Conservation (phyloP, 2,888 invertebrate genomes). For the Desoria tigrina region DNA sequence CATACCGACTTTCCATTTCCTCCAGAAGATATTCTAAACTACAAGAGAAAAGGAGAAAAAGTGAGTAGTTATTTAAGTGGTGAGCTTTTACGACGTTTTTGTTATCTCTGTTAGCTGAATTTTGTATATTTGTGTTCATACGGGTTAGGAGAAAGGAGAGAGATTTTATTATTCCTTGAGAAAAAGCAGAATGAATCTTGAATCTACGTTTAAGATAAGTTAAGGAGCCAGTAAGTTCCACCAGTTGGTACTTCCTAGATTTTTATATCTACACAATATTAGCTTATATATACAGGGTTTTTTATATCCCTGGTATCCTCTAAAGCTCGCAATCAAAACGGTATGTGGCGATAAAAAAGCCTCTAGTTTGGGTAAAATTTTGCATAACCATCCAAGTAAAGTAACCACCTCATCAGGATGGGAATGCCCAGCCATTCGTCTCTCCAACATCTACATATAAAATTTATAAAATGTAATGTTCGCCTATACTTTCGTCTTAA, state of each 20-base stretch:
- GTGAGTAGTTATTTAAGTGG: conserved; percentile 11
- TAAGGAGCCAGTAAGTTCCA: neutral
- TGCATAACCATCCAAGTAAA: conserved; percentile 5
- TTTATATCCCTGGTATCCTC: too few relatives aligned
- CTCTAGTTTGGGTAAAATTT: neutral
- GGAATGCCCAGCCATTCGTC: neutral
- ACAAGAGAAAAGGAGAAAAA: neutral
- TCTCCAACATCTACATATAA: neutral
- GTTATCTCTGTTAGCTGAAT: neutral
- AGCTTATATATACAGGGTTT: too few relatives aligned
- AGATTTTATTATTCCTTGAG: neutral
- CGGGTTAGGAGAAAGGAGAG: neutral
- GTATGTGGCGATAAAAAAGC: conserved; percentile 5
- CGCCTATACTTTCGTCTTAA: neutral
- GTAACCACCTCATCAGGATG: neutral
- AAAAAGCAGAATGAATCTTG: conserved; percentile 3
- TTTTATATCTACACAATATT: too few relatives aligned
- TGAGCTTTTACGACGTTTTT: conserved; percentile 9
- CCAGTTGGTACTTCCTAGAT: neutral
- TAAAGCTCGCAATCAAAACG: conserved; percentile 1
- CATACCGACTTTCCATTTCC: neutral
- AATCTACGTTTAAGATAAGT: neutral
- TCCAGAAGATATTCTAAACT: neutral
- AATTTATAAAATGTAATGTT: neutral
- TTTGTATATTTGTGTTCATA: neutral